Base-by-base conservation (phyloP, 2,888 invertebrate species). In the Holacanthella duospinosa region DNA sequence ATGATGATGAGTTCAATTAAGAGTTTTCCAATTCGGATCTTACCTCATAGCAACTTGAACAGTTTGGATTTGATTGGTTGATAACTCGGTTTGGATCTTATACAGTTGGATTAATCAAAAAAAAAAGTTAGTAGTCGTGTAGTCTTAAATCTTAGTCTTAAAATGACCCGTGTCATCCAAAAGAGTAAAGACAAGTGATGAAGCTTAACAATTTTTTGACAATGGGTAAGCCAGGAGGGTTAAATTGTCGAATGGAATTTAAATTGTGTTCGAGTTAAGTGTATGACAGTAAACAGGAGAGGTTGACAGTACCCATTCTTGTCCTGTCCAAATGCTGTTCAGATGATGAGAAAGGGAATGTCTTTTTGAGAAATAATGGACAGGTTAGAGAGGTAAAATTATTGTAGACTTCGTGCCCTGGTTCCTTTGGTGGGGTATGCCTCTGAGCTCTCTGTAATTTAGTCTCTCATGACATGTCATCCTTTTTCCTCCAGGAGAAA, bases 381-480 rank as follows among this genome's bases (percentile, higher is more conserved):
- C 48, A 48, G 48, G 48, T 48, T 48, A 21, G 21, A 48, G n/a
- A 48, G 48, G 48, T 48, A 48, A 48, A 48, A 48, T n/a, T 48
- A 4, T 9, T n/a, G 12, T 48, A 21, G 21, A n/a, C 4, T 4
- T 48, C 16, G 48, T 48, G 12, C 48, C 48, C 48, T 48, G 36
- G 6, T 36, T 9, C 36, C 36, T 48, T 21, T 48, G 48, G 48
- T 48, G 48, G 12, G 21, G 48, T 48, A 48, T 48, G 48, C 48
- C 48, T 48, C 48, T 48, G 48, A 48, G 48, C 48, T 16, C 36
- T 36, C 48, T 48, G 48, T 48, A 48, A 48, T 48, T 48, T 48
- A 48, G 48, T 48, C 48, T 48, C 48, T 48, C 48, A 48, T 48
- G 48, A 48, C 48, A 48, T 48, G 48, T 48, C 48, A 48, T 48